Base-by-base conservation (phyloP, 35 echinoderm and acorn worm genomes). In the Apostichopus parvimensis region DNA sequence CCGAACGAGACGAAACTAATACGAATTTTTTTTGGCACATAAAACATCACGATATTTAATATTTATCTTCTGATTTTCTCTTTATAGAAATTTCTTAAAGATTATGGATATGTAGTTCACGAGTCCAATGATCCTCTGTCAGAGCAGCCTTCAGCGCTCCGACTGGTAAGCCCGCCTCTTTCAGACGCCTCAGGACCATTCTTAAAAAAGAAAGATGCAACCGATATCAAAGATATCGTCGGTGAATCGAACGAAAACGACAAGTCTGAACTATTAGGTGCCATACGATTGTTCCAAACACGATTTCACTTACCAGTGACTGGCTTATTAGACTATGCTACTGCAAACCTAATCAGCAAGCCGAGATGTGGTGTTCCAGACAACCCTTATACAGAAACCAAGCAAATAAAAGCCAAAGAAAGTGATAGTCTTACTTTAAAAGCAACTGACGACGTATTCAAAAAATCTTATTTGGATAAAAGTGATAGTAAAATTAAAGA, bases 341-440 rank as follows among this genome's bases (percentile, higher is more conserved):
- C 97, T 1, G 65, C 90, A 20, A 54, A 88, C 45, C 77, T 99
- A 9, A 95, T 99, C 65, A 8, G 70, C 23, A 91, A 93, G 79
- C 97, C 97, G 10, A 72, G 97, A 66, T 99, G 97, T 57, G 97
- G 95, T 20, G 92, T 99, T 55, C 93, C 97, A 0, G 97, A 99
- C 73, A 89, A n/a, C 15, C 9, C 57, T 25, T 71, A 7, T 9
- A 71, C 12, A 28, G 53, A 65, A 12, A 53, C 23, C 20, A 9
- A 90, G 22, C n/a, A 73, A n/a, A 87, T 20, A 22, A 18, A 14
- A 61, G 58, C 71, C 71, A 75, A 14, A 22, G n/a, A 75, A 6
- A 54, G 2, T 18, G 56, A 54, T 45, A 53, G 53, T n/a, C n/a
- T 24, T 57, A 15, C 80, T 62, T 66, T 80, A 45, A 58, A 79